These are phyloP conservation scores for Rhabdomys dilectus DNA, from an alignment of 2,113 vertebrate genomes.

Conservation along the genomic window DNA sequence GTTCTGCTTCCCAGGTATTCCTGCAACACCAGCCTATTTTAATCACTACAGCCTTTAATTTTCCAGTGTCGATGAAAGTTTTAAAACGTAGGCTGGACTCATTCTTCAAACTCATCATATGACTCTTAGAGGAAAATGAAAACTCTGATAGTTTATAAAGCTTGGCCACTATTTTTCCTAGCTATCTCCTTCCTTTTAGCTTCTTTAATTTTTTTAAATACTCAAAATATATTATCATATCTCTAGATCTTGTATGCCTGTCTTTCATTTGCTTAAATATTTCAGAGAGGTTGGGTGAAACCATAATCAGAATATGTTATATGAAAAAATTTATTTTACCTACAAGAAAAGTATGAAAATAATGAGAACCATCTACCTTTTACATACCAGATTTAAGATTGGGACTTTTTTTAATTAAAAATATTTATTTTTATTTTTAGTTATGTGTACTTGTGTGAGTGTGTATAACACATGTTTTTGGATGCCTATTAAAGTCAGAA, in stretches of 20 bases:
- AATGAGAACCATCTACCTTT: neutral
- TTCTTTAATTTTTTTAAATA: conserved; percentile 12
- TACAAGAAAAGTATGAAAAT: neutral
- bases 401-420: neutral
- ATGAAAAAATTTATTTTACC: neutral
- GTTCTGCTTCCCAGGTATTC: neutral
- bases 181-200: neutral
- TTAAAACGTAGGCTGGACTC: neutral
- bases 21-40: neutral
- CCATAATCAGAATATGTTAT: neutral
- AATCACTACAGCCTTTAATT: neutral
- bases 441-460: neutral
- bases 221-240: neutral
- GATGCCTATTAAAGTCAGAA: neutral
- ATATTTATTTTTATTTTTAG: neutral
- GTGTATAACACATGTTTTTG: neutral
- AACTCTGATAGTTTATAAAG: neutral
- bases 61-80: neutral
- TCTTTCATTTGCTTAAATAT: conserved; percentile 5
- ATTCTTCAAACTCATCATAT: neutral
- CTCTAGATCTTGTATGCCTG: neutral
- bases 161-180: neutral
- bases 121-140: neutral
- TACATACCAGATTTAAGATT: neutral
- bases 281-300: neutral